phyloP scores from a whole-genome alignment of 92 coral and sea anemone species.

The Phenganax subtilis region DNA sequence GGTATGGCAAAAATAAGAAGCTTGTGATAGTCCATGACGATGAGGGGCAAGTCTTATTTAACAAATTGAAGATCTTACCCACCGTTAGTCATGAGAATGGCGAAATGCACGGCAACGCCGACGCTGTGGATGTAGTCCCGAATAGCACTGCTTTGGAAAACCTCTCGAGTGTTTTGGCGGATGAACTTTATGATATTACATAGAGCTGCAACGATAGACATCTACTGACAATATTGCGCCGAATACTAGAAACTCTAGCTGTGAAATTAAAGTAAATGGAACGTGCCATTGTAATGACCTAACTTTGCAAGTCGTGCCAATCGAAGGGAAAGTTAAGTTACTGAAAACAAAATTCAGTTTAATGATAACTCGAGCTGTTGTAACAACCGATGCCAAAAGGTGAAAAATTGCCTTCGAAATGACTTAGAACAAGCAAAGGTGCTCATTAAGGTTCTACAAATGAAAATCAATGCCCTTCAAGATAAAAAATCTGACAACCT shows the following conservation, averaged over 20 bases:
- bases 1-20: too few relatives aligned
- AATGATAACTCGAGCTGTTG: neutral
- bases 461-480: too few relatives aligned
- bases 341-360: too few relatives aligned
- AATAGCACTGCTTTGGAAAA: neutral
- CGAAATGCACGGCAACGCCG: neutral
- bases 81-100: neutral
- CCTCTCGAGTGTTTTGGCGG: neutral
- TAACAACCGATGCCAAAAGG: neutral
- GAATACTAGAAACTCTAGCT: neutral
- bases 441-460: too few relatives aligned
- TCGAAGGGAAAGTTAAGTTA: neutral
- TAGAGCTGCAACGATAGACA: neutral
- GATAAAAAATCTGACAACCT: too few relatives aligned
- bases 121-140: neutral
- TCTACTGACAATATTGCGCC: neutral
- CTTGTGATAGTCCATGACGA: too few relatives aligned
- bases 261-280: neutral
- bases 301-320: neutral
- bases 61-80: neutral
- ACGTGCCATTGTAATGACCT: constrained; percentile 6
- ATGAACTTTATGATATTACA: neutral
- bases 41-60: too few relatives aligned
- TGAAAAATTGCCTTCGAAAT: too few relatives aligned
- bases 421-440: too few relatives aligned